Conservation (phyloP, 1,140 invertebrate genomes). For the Rhyzopertha dominica region DNA sequence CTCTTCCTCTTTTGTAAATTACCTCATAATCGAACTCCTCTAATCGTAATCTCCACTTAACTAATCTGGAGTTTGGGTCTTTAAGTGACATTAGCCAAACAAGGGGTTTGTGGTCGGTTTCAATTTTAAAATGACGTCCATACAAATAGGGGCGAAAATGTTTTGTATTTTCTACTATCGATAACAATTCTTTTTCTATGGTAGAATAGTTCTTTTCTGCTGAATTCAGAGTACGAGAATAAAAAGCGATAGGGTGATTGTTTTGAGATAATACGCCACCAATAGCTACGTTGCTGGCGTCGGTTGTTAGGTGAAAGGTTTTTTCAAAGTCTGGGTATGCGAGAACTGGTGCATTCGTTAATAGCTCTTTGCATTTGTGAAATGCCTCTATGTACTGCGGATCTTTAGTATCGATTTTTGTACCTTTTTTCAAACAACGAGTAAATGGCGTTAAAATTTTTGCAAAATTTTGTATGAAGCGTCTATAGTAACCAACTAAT, state of each 20-base stretch:
- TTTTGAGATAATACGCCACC: too few species aligned
- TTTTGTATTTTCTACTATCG: constrained; percentile 18
- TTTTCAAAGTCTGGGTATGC: background rate
- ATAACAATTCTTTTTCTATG: constrained; percentile 36
- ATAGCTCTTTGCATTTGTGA: too few species aligned
- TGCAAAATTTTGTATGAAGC: too few species aligned
- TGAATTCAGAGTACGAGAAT: background rate
- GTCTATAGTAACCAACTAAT: too few species aligned
- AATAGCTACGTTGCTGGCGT: background rate
- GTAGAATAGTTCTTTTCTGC: constrained; percentile 1
- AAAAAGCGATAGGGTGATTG: background rate
- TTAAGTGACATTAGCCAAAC: constrained; percentile 23
- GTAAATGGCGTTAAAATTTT: too few species aligned
- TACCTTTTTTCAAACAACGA: too few species aligned
- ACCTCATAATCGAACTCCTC: too few species aligned
- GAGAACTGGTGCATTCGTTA: too few species aligned
- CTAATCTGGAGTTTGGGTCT: constrained; percentile 15
- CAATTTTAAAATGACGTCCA: constrained; percentile 12
- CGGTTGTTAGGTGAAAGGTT: background rate
- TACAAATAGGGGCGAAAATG: constrained; percentile 21
- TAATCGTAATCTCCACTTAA: too few species aligned
- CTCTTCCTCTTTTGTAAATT: too few species aligned
- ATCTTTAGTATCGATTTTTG: too few species aligned
- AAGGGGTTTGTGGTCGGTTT: constrained; percentile 21
- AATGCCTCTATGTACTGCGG: too few species aligned